Base-by-base conservation (phyloP, 2,797 vertebrate species). In the Coregonus ussuriensis region DNA sequence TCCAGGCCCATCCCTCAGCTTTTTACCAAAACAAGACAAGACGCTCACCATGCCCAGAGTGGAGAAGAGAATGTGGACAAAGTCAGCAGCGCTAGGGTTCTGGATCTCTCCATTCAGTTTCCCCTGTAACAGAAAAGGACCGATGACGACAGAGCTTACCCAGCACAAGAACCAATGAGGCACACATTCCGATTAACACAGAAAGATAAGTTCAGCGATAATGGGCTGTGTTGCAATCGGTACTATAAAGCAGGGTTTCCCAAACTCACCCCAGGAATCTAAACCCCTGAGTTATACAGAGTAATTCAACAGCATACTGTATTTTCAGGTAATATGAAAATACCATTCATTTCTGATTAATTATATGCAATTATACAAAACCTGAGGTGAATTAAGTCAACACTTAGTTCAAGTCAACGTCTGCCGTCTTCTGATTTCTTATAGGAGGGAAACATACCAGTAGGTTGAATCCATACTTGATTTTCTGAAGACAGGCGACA, bases 391-490 rank as follows among this genome's bases (percentile, higher is more conserved):
- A 25, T 47, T 47, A 47, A 13, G 11, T 13, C 9, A 47, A 47
- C 41, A 47, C 9, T 47, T 47, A 47, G 31, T 67, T 33, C 11
- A 65, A 11, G 21, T 29, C 3, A 29, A 47, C 41, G 0, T 47
- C 41, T 47, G 41, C 1, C 2, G 6, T 47, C 41, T 7, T 47
- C 9, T 47, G 41, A 47, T 47, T 47, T 47, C 2, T 47, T 2
- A 47, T 47, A 47, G 41, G 7, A 33, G 56, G 18, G 16, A 2
- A 63, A 72, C 86, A 83, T 91, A 96, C 95, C 88, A 96, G 78
- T 66, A 95, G 88, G 86, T 95, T 95, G 77, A 96, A 93, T 79
- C 89, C 93, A 85, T 93, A 95, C 90, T 95, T 96, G 21, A 94
- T 56, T 89, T 95, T 96, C 88, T 95, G 91, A 51, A 96, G 91